Conservation (phyloP, 2,888 invertebrate species). For the Amphipyra berbera region DNA sequence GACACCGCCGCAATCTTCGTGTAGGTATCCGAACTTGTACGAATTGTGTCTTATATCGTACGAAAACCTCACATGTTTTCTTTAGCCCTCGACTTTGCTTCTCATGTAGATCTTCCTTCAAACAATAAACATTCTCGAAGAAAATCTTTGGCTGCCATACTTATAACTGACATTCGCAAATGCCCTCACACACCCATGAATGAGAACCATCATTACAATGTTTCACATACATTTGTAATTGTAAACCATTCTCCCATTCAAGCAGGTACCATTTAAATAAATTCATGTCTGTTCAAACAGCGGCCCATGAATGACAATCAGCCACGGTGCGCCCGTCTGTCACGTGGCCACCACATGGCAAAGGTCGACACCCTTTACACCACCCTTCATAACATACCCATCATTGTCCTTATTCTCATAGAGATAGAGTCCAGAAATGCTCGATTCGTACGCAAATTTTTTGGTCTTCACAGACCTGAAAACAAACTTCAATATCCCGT, state of each 20-base stretch:
- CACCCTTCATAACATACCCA: constrained; percentile 41
- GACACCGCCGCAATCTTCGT: too few relatives aligned
- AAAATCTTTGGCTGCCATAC: too few relatives aligned
- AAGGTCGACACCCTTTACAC: constrained; percentile 73
- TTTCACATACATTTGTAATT: constrained; percentile 28
- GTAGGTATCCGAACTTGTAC: too few relatives aligned
- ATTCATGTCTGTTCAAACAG: constrained; percentile 55
- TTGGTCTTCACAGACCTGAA: constrained; percentile 7
- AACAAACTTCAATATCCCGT: constrained; percentile 9
- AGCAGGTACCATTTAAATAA: constrained; percentile 48
- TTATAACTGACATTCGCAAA: constrained; percentile 13
- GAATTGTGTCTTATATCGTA: too few relatives aligned
- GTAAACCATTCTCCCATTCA: constrained; percentile 45
- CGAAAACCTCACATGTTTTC: too few relatives aligned
- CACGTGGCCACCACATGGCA: constrained; percentile 72
- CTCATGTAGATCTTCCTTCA: too few relatives aligned
- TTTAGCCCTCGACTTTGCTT: too few relatives aligned
- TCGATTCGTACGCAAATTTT: not conserved
- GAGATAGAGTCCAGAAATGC: constrained; percentile 17
- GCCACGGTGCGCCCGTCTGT: constrained; percentile 46
- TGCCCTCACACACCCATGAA: constrained; percentile 26
- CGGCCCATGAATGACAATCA: constrained; percentile 66
- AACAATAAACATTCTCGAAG: too few relatives aligned
- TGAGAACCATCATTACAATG: constrained; percentile 39
- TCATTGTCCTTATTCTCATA: not conserved